These are phyloP conservation scores for Hyphantria cunea DNA, from an alignment of 1,140 invertebrate species.

Conservation along the genomic window DNA sequence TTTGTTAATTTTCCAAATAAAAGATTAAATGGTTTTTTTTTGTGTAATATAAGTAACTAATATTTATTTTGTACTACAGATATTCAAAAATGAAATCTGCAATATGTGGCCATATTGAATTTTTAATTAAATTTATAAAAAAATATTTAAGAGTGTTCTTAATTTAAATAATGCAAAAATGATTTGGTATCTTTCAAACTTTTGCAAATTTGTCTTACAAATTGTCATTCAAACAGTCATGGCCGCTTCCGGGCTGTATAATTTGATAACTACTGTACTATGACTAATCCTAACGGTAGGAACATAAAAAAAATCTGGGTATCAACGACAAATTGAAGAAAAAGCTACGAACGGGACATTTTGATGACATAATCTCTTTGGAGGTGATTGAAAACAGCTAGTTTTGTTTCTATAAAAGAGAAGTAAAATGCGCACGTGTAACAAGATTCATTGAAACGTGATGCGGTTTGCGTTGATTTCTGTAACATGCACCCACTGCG, in stretches of 20 bases:
- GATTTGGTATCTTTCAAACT: background rate
- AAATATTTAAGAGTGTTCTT: no score
- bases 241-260: slow-evolving; percentile 4
- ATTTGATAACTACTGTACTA: slow-evolving; percentile 11
- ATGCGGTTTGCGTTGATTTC: slow-evolving; percentile 33
- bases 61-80: no score
- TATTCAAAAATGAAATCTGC: no score
- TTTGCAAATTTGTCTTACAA: background rate
- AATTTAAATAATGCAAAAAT: background rate
- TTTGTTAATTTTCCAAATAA: no score
- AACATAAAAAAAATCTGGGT: background rate
- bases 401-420: background rate
- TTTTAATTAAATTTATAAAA: no score
- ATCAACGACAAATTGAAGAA: no score
- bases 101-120: no score
- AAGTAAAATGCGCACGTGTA: slow-evolving; percentile 38
- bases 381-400: background rate
- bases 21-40: no score
- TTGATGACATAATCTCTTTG: background rate
- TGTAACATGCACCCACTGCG: slow-evolving; percentile 35
- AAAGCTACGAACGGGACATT: background rate
- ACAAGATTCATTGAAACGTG: slow-evolving; percentile 21
- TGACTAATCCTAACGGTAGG: slow-evolving; percentile 13
- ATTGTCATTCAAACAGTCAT: slow-evolving; percentile 10
- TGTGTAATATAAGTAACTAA: no score